Conservation (phyloP, 2,888 invertebrate species). For the Galeopsomyia nigrocyanea region DNA sequence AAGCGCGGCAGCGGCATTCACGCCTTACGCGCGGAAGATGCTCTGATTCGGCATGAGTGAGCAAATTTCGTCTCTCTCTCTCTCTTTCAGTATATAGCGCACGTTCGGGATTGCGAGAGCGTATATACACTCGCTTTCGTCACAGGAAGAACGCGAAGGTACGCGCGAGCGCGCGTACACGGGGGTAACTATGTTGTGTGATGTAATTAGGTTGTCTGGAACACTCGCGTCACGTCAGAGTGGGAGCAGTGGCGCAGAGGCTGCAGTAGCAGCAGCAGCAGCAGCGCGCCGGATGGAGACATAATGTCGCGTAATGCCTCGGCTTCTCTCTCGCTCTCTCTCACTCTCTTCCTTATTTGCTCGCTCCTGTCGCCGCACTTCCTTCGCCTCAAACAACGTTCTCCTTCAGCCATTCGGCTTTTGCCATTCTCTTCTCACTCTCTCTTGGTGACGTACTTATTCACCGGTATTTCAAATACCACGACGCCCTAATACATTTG, state of each 20-base stretch:
- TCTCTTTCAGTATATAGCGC: too few relatives aligned
- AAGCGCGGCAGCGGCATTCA: slow-evolving; percentile 1
- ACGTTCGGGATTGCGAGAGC: slow-evolving; percentile 4
- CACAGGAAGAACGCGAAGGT: slow-evolving; percentile 33
- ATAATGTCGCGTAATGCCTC: slow-evolving; percentile 61
- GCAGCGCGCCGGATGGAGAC: slow-evolving; percentile 64
- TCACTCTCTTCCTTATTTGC: slow-evolving; percentile 58
- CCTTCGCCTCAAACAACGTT: slow-evolving; percentile 23
- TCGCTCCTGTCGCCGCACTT: slow-evolving; percentile 48
- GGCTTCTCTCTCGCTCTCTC: slow-evolving; percentile 44
- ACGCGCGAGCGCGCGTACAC: slow-evolving; percentile 15
- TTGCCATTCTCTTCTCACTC: slow-evolving; percentile 8
- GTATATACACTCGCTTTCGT: slow-evolving; percentile 36
- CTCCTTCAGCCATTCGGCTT: neutral
- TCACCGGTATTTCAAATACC: slow-evolving; percentile 20
- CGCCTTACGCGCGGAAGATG: slow-evolving; percentile 21
- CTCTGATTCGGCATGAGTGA: slow-evolving; percentile 17
- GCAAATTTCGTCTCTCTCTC: slow-evolving; percentile 2
- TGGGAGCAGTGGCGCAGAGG: slow-evolving; percentile 49
- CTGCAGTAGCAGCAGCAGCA: slow-evolving; percentile 52
- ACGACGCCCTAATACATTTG: slow-evolving; percentile 42
- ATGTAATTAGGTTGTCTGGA: slow-evolving; percentile 73
- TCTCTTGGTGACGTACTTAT: slow-evolving; percentile 3
- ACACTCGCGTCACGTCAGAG: slow-evolving; percentile 69
- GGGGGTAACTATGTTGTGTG: slow-evolving; percentile 53